Conservation (phyloP, 2,888 invertebrate genomes). For the Megamerina dolium region DNA sequence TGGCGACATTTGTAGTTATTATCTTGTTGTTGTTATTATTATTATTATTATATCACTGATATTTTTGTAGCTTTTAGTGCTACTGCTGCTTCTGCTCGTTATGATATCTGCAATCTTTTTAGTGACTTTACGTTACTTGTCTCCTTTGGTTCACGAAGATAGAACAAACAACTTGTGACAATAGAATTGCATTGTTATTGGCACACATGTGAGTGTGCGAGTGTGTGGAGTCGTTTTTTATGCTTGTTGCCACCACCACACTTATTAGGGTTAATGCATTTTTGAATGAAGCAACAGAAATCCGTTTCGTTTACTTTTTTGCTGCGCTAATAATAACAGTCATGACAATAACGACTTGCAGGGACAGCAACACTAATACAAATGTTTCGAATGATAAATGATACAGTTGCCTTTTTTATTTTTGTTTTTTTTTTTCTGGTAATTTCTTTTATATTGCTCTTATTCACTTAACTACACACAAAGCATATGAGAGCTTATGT, state of each 20-base stretch:
- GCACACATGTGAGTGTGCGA: too few species aligned
- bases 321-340: background rate
- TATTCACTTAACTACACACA: too few species aligned
- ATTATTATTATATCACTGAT: conserved; percentile 3
- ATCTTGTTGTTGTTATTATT: conserved; percentile 4
- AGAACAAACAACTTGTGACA: too few species aligned
- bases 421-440: conserved; percentile 16
- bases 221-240: too few species aligned
- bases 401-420: conserved; percentile 39
- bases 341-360: conserved; percentile 6
- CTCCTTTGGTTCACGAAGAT: too few species aligned
- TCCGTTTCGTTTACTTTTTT: background rate
- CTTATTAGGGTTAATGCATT: conserved; percentile 37
- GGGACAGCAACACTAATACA: background rate
- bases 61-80: conserved; percentile 1
- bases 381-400: conserved; percentile 12
- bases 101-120: too few species aligned
- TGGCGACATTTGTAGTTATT: conserved; percentile 33
- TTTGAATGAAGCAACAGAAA: conserved; percentile 27
- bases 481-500: too few species aligned
- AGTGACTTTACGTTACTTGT: background rate
- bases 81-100: conserved; percentile 4
- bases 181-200: too few species aligned
- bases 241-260: too few species aligned
- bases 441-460: too few species aligned